Evolutionary conservation across 2,113 vertebrate genomes (phyloP).

Genomic region (Otolemur garnettii): DNA sequence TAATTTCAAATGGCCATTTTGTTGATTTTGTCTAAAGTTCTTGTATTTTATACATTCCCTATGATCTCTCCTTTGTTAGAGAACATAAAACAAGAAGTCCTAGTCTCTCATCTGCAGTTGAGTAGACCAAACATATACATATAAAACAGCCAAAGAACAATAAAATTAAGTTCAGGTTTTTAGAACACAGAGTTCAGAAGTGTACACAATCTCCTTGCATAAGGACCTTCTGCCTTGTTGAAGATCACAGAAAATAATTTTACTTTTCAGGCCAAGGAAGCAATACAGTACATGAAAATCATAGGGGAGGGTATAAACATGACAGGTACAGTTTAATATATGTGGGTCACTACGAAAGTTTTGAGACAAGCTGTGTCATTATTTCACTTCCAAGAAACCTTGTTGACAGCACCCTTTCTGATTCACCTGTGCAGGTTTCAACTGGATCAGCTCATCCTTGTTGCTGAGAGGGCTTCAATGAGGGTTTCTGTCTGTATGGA

Average conservation of each 20-base stretch:
- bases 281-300: neutral
- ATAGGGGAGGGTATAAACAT: accelerated
- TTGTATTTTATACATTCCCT: neutral
- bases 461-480: no score
- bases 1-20: conserved; percentile 6
- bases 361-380: no score
- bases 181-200: neutral
- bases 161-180: conserved; percentile 4
- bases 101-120: neutral
- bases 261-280: neutral
- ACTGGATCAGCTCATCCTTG: no score
- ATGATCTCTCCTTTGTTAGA: neutral
- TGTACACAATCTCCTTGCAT: neutral
- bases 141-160: neutral
- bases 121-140: neutral
- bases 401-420: no score
- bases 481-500: no score
- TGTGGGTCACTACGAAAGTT: no score
- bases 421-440: no score
- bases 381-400: no score
- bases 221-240: neutral
- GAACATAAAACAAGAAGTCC: conserved; percentile 39
- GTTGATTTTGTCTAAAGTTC: neutral
- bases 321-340: neutral
- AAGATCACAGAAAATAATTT: neutral